These are phyloP conservation scores for Dicyrtoma fusca DNA, from an alignment of 2,888 invertebrate species.

Conservation along the genomic window DNA sequence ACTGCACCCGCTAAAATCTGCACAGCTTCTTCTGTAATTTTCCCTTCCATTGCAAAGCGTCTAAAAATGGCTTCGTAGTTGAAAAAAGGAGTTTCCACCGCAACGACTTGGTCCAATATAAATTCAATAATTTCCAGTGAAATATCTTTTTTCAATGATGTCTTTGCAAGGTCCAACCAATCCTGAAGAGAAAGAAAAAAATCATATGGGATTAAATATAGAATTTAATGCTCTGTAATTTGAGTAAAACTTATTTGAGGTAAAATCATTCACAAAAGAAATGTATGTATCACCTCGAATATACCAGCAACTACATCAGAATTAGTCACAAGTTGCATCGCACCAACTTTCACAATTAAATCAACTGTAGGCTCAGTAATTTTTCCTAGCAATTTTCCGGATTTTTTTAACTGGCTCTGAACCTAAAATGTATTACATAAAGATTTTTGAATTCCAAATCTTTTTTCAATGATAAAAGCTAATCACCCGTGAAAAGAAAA, in stretches of 20 bases:
- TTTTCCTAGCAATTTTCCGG: constrained; percentile 23
- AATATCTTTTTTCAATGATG: constrained; percentile 4
- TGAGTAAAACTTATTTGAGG: too few relatives aligned
- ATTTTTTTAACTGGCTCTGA: neutral
- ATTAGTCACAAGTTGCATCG: constrained; percentile 16
- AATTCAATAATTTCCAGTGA: constrained; percentile 13
- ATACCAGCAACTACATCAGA: neutral
- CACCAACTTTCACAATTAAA: constrained; percentile 19
- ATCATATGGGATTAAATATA: neutral
- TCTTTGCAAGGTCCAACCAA: constrained; percentile 37
- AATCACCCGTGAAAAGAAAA: too few relatives aligned
- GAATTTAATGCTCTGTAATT: too few relatives aligned
- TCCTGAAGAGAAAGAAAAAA: constrained; percentile 17
- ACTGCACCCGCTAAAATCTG: constrained; percentile 43
- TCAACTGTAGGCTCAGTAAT: constrained; percentile 3
- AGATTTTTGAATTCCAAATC: too few relatives aligned
- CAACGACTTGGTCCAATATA: constrained; percentile 28
- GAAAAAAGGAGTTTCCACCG: constrained; percentile 37
- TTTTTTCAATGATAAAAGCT: too few relatives aligned
- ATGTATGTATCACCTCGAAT: neutral
- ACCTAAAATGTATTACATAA: neutral
- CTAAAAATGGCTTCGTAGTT: constrained; percentile 43
- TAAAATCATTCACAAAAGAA: too few relatives aligned
- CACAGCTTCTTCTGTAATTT: constrained; percentile 41
- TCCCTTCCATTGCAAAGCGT: constrained; percentile 39